Percentiles rank a stretch among this genome's conserved stretches.
Evolutionary conservation across 2,113 vertebrate species (phyloP).

Genomic region (Atherinomorus stipes): DNA sequence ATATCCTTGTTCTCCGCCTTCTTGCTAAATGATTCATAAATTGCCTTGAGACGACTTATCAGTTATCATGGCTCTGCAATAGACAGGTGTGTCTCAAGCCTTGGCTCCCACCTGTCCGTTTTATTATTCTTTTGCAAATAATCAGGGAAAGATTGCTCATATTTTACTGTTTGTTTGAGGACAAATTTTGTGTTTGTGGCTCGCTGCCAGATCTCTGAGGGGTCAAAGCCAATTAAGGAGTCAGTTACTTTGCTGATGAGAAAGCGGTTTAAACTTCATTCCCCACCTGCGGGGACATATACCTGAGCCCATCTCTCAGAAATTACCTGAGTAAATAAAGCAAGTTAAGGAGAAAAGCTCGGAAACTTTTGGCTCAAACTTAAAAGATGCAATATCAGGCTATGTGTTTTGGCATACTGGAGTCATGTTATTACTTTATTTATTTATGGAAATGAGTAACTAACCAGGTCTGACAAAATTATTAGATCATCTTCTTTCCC

Average conservation of each 20-base stretch:
- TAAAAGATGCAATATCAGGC: background rate
- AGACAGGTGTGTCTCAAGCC: conserved; percentile 79
- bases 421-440: too few species aligned
- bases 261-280: conserved; percentile 26
- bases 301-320: too few species aligned
- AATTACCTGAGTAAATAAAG: background rate
- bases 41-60: conserved; percentile 66
- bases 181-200: conserved; percentile 43
- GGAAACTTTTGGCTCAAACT: background rate
- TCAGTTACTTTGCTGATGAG: conserved; percentile 59
- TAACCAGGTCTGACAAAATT: background rate
- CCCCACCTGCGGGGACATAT: conserved; percentile 10
- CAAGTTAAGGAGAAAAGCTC: background rate
- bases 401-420: too few species aligned
- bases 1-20: conserved; percentile 11
- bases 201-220: conserved; percentile 42
- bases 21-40: conserved; percentile 62
- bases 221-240: conserved; percentile 30
- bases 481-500: background rate
- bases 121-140: conserved; percentile 82
- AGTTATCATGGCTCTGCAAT: conserved; percentile 55
- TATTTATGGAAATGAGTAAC: background rate
- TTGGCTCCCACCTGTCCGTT: conserved; percentile 84
- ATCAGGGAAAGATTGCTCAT: conserved; percentile 38
- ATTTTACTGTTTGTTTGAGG: conserved; percentile 84